Percentiles rank a stretch among this genome's conserved stretches.
phyloP scores from a whole-genome alignment of 2,113 vertebrate species.

The Corythaixoides concolor region DNA sequence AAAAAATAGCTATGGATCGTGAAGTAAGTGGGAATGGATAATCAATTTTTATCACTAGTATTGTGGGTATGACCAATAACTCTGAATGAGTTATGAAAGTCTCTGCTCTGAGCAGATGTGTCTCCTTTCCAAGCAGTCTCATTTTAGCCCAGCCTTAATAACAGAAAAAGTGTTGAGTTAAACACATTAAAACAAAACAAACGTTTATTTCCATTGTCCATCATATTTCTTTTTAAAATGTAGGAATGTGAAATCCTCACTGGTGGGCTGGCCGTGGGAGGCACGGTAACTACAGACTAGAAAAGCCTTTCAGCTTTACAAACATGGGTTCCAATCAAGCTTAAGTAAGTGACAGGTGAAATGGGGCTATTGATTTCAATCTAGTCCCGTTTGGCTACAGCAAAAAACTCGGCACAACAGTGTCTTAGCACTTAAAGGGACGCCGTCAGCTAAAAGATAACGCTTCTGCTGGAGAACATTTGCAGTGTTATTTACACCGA shows the following conservation, averaged over 20 bases:
- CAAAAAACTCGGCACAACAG: not conserved
- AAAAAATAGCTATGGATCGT: slow-evolving; percentile 71
- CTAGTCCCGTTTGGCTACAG: slow-evolving; percentile 20
- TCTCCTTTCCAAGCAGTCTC: not conserved
- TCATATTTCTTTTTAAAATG: not conserved
- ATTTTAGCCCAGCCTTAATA: not conserved
- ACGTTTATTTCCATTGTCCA: not conserved
- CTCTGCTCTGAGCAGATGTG: slow-evolving; percentile 29
- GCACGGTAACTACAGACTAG: not conserved
- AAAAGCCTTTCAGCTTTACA: slow-evolving; percentile 42
- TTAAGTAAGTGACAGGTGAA: slow-evolving; percentile 56
- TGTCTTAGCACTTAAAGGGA: not conserved
- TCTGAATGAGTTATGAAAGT: slow-evolving; percentile 71
- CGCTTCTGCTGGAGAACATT: not conserved
- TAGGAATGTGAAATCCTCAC: not conserved
- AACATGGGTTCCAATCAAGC: slow-evolving; percentile 44
- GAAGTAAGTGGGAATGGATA: slow-evolving; percentile 79
- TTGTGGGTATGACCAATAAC: slow-evolving; percentile 66
- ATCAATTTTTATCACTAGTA: slow-evolving; percentile 82
- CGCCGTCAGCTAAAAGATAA: not conserved
- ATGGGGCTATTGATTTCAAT: slow-evolving; percentile 61
- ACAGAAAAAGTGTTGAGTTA: not conserved
- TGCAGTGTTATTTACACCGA: not conserved
- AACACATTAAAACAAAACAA: not conserved
- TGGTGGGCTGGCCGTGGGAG: not conserved